Conservation (phyloP, 2,797 vertebrate species). For the Phalanger gymnotis region DNA sequence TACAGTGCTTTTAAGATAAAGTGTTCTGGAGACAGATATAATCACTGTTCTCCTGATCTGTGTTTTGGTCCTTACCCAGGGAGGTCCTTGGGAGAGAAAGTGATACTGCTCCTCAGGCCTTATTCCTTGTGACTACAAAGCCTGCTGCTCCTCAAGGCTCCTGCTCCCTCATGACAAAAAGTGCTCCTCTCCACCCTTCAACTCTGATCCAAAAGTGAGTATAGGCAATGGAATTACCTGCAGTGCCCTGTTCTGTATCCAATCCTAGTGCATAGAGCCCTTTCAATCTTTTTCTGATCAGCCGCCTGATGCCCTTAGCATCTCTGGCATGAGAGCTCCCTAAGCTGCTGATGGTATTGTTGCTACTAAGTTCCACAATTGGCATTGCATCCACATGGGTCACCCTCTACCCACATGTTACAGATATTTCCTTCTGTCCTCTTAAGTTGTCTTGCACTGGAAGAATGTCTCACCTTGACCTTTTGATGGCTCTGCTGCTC, state of each 20-base stretch:
- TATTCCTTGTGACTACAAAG: neutral
- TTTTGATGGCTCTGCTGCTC: neutral
- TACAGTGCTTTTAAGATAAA: neutral
- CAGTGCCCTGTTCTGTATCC: neutral
- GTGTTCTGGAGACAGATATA: neutral
- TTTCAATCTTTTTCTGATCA: neutral
- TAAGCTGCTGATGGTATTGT: neutral
- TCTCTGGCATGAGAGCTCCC: neutral
- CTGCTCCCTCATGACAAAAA: neutral
- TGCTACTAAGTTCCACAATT: neutral
- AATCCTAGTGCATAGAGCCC: too few relatives aligned
- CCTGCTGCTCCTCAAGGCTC: neutral
- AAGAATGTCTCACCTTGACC: neutral
- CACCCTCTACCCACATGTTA: neutral
- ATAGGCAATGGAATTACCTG: neutral
- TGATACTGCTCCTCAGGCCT: neutral
- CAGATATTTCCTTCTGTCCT: neutral
- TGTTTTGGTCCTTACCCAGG: neutral
- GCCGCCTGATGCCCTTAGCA: neutral
- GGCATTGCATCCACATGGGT: neutral
- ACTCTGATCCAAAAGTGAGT: neutral
- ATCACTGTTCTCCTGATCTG: neutral
- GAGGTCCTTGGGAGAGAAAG: neutral
- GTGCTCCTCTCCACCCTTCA: neutral
- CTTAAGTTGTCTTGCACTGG: neutral